These are phyloP conservation scores for Hexactinellida sp. DNA, from an alignment of 37 sponge, comb jelly and placozoan species.

Conservation along the genomic window DNA sequence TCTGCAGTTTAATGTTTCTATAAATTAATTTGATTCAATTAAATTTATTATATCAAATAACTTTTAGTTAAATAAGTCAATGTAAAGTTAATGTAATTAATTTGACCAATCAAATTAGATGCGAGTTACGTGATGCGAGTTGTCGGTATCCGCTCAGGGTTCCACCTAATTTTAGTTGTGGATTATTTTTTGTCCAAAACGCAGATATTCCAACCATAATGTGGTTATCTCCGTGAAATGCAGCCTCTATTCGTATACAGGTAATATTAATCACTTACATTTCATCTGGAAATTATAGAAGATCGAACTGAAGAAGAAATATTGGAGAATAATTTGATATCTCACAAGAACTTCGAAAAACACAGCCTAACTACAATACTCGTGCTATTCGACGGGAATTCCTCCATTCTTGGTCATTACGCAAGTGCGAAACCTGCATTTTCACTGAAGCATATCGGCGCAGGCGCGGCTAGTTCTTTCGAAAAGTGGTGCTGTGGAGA, in stretches of 20 bases:
- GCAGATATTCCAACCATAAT: conserved; percentile 25
- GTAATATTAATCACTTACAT: conserved; percentile 31
- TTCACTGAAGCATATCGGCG: conserved; percentile 25
- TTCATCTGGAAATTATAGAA: conserved; percentile 29
- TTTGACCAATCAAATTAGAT: no score
- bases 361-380: conserved; percentile 25
- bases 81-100: no score
- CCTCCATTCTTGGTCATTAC: conserved; percentile 18
- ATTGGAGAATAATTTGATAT: conserved; percentile 21
- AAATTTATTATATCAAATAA: no score
- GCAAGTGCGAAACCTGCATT: conserved; percentile 26
- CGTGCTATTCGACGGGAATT: conserved; percentile 34
- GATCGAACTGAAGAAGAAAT: conserved; percentile 19
- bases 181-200: conserved; percentile 19
- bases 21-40: no score
- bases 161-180: conserved; percentile 22
- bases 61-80: no score
- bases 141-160: no score
- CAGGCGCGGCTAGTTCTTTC: no score
- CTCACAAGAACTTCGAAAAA: conserved; percentile 20
- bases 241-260: conserved; percentile 22
- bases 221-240: conserved; percentile 29
- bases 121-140: no score
- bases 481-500: no score
- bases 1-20: no score